These are phyloP conservation scores for Lipophrys pholis DNA, from an alignment of 2,113 vertebrate species.

Conservation along the genomic window DNA sequence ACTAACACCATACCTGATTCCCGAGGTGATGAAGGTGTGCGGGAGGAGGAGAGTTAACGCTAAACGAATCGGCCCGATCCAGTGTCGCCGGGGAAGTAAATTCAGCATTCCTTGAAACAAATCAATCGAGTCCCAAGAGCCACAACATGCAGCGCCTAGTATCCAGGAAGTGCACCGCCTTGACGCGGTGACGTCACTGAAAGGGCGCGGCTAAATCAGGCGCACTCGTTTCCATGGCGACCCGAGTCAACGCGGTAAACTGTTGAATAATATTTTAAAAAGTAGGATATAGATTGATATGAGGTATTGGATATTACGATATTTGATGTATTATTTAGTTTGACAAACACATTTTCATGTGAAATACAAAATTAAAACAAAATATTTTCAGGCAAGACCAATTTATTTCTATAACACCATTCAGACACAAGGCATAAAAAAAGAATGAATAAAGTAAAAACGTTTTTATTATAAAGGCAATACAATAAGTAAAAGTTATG, in stretches of 20 bases:
- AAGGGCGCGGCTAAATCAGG: conserved; percentile 16
- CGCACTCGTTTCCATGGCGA: conserved; percentile 53
- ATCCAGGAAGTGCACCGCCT: conserved; percentile 69
- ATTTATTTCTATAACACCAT: no score
- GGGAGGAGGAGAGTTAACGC: conserved; percentile 73
- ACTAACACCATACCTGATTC: conserved; percentile 58
- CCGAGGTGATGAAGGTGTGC: conserved; percentile 21
- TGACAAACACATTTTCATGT: no score
- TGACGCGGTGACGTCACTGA: conserved; percentile 35
- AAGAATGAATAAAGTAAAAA: no score
- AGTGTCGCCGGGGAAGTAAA: conserved; percentile 18
- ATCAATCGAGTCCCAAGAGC: not conserved
- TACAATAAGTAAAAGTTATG: no score
- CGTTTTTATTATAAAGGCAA: no score
- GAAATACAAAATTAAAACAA: no score
- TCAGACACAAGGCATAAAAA: no score
- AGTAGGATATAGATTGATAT: no score
- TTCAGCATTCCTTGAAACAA: conserved; percentile 61
- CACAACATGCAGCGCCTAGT: conserved; percentile 17
- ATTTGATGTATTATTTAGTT: no score
- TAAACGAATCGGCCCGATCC: conserved; percentile 64
- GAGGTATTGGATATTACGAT: no score
- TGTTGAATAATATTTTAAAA: not conserved
- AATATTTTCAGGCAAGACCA: no score
- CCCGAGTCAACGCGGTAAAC: not conserved